Evolutionary conservation across 2,113 vertebrate genomes (phyloP), one percentile per base, ranked within the genome.

Genomic region (Polypterus senegalus): DNA sequence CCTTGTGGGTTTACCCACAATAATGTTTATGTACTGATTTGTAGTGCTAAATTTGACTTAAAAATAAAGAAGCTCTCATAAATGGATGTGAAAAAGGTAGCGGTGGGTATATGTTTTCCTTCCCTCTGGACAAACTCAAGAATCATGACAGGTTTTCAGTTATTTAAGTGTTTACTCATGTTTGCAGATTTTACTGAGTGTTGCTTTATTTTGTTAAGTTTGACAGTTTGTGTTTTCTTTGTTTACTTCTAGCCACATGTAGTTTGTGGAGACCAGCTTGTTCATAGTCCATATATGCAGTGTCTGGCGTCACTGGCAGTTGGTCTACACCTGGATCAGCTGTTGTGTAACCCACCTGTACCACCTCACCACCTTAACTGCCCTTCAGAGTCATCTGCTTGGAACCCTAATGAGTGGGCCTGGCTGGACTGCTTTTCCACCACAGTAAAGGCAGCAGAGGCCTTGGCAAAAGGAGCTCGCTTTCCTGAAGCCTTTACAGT

Each of bases 261-360:
- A 3, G 90, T 97, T 1, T 97, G 94, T 62, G 96, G 96, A 0
- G 96, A 98, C 73, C 96, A 98, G 80, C 89, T 98, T 1, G 89
- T 98, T 56, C 96, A 98, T 60, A 98, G 96, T 62, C 92, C 94
- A 3, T 98, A 98, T 53, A 97, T 98, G 94, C 96, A 98, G 70
- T 98, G 96, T 71, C 77, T 98, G 47, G 89, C 96, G 27, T 98
- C 94, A 0, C 80, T 98, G 8, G 93, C 92, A 0, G 94, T 98
- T 64, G 96, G 96, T 1, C 91, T 98, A 48, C 92, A 89, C 66
- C 83, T 98, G 62, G 96, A 98, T 61, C 85, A 83, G 66, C 87
- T 97, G 10, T 74, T 98, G 60, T 98, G 96, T 69, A 87, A 67
- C 45, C 84, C 94, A 0, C 88, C 90, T 0, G 82, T 91, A 47